Evolutionary conservation across 2,888 invertebrate genomes (phyloP).

Genomic region (Lithophane leautieri): DNA sequence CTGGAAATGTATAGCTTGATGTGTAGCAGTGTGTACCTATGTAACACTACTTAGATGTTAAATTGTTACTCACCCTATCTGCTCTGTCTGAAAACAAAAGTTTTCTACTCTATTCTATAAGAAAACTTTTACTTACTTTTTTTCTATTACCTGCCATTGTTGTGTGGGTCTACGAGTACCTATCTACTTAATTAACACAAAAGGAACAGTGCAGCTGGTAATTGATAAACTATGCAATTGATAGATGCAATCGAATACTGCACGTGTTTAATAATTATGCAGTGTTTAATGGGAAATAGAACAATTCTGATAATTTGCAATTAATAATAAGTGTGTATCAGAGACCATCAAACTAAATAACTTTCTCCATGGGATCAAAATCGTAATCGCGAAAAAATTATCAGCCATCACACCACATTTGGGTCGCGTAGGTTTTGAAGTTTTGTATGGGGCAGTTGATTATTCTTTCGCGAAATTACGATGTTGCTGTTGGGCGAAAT

Average conservation of each 20-base stretch:
- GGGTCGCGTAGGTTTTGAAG: too few relatives aligned
- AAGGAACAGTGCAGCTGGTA: neutral
- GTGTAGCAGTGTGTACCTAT: too few relatives aligned
- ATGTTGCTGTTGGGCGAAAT: too few relatives aligned
- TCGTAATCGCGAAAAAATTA: neutral
- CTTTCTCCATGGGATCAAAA: neutral
- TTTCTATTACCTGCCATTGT: neutral
- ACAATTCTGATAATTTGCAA: neutral
- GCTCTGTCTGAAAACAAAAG: neutral
- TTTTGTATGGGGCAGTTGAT: neutral
- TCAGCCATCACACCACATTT: too few relatives aligned
- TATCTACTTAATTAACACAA: neutral
- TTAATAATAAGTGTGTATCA: neutral
- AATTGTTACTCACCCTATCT: neutral
- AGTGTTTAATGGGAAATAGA: neutral
- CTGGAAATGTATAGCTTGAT: too few relatives aligned
- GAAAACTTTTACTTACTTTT: too few relatives aligned
- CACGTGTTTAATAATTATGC: neutral
- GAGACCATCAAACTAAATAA: neutral
- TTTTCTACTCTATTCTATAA: too few relatives aligned
- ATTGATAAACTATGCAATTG: constrained; percentile 1
- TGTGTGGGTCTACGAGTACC: too few relatives aligned
- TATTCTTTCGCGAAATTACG: neutral
- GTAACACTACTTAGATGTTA: neutral
- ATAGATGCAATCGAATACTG: neutral